Percentiles rank a stretch among this genome's conserved stretches.
phyloP scores from a whole-genome alignment of 2,797 vertebrate genomes.

The Zalophus californianus region DNA sequence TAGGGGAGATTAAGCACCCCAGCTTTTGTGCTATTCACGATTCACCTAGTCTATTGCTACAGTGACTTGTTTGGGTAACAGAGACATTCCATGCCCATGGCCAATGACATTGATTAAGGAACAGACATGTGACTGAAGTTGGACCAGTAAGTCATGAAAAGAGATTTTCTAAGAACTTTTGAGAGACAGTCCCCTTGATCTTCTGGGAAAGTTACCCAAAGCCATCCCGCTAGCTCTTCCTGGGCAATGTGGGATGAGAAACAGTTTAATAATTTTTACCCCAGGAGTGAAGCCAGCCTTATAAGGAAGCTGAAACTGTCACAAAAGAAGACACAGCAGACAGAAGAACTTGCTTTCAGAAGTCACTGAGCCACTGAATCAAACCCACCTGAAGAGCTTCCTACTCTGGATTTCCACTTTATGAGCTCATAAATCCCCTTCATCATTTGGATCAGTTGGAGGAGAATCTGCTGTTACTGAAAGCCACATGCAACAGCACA shows the following conservation, averaged over 20 bases:
- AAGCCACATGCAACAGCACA: neutral
- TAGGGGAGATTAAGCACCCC: neutral
- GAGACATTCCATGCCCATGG: neutral
- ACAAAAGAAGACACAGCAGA: neutral
- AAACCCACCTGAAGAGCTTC: neutral
- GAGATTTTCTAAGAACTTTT: neutral
- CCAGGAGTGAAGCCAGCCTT: neutral
- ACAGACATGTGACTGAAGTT: neutral
- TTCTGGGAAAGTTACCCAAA: neutral
- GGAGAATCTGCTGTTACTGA: neutral
- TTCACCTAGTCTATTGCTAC: neutral
- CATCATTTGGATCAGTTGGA: neutral
- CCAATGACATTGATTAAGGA: neutral
- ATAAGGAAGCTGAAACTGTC: neutral
- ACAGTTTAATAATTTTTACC: neutral
- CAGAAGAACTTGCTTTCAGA: neutral
- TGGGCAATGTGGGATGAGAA: conserved; percentile 20
- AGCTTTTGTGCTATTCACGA: neutral
- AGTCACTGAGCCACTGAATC: neutral
- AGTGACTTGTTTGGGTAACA: neutral
- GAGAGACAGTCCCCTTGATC: neutral
- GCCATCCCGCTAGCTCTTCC: neutral
- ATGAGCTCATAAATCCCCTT: neutral
- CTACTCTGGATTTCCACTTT: neutral
- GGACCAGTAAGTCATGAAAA: neutral